Percentiles rank a stretch among this genome's conserved stretches.
Evolutionary conservation across 2,113 vertebrate species (phyloP).

Genomic region (Physeter macrocephalus): DNA sequence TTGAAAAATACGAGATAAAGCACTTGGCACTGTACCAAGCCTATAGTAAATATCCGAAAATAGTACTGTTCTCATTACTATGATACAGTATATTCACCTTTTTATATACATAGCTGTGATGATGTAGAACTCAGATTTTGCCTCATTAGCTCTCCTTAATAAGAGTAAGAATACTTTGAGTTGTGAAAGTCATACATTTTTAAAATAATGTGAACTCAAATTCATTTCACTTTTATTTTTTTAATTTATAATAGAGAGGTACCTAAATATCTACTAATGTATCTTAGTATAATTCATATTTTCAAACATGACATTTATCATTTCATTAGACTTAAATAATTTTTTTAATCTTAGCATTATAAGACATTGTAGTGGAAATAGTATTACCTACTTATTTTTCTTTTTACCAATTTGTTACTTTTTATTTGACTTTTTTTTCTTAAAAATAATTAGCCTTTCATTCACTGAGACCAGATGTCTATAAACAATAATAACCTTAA

Average conservation of each 20-base stretch:
- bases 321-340: neutral
- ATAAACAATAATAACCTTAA: neutral
- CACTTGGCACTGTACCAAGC: neutral
- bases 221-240: neutral
- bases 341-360: neutral
- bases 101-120: neutral
- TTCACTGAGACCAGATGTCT: neutral
- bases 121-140: neutral
- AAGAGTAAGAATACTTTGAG: constrained; percentile 2
- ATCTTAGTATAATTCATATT: neutral
- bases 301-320: neutral
- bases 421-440: neutral
- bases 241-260: neutral
- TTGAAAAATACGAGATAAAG: neutral
- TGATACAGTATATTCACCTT: neutral
- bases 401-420: neutral
- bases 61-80: neutral
- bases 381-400: neutral
- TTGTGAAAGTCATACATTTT: neutral
- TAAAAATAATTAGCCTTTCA: constrained; percentile 8
- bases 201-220: neutral
- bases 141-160: neutral
- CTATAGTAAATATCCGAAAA: neutral
- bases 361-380: neutral
- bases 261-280: neutral